These are phyloP conservation scores for Calliphora vicina DNA, from an alignment of 1,140 invertebrate species.

Conservation along the genomic window DNA sequence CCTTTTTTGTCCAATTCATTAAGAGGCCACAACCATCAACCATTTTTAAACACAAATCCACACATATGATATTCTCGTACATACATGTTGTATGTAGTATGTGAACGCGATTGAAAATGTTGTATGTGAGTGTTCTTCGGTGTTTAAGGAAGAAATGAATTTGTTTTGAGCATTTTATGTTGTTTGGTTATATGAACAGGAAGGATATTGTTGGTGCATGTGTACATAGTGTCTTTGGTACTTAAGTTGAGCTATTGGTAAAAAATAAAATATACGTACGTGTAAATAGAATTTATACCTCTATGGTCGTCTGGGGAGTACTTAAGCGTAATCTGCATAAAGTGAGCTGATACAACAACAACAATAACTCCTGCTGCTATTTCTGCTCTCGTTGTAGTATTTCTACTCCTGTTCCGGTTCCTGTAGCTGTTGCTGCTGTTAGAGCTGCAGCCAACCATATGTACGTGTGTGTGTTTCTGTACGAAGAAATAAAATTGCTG, in stretches of 20 bases:
- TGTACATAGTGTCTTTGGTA: conserved; percentile 40
- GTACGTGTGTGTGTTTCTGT: background rate
- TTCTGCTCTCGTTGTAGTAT: background rate
- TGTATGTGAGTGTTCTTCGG: background rate
- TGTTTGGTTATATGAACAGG: background rate
- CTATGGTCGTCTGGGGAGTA: conserved; percentile 60
- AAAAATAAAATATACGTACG: conserved; percentile 61
- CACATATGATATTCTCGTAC: too few species aligned
- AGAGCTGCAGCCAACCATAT: background rate
- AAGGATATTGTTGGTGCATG: background rate
- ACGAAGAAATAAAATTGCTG: background rate
- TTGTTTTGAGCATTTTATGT: conserved; percentile 8
- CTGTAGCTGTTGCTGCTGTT: too few species aligned
- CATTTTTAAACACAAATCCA: background rate
- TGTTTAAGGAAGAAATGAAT: background rate
- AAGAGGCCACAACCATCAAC: background rate
- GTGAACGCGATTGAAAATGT: background rate
- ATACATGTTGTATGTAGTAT: too few species aligned
- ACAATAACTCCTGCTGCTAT: background rate
- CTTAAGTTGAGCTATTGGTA: conserved; percentile 57
- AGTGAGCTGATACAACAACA: conserved; percentile 22
- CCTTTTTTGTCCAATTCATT: conserved; percentile 21
- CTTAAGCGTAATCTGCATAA: conserved; percentile 62
- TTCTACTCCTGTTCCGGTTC: conserved; percentile 13
- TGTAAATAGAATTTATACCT: conserved; percentile 63